Evolutionary conservation across 2,113 vertebrate species (phyloP).

Genomic region (Alethe castanea): DNA sequence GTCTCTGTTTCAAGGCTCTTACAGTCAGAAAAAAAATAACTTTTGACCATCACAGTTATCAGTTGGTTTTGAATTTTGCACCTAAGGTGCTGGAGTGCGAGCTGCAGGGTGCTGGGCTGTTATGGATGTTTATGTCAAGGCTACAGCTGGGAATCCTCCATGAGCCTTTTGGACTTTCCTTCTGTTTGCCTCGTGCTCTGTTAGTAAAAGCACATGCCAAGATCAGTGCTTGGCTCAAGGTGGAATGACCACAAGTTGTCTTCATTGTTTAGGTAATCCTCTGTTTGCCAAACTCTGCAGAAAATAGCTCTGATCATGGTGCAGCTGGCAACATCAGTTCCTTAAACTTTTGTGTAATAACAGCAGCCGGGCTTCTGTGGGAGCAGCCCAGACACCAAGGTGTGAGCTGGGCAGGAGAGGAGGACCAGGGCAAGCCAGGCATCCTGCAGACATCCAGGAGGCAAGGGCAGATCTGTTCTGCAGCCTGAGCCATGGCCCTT

Average conservation of each 20-base stretch:
- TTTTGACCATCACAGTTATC: neutral
- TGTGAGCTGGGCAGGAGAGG: neutral
- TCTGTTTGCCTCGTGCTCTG: neutral
- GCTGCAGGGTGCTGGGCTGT: fast-evolving
- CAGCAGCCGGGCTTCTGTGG: neutral
- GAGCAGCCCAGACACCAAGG: neutral
- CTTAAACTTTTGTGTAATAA: neutral
- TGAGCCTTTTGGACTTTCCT: neutral
- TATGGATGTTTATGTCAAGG: neutral
- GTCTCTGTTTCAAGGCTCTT: neutral
- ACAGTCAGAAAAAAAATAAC: neutral
- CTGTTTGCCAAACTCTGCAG: neutral
- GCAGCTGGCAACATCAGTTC: neutral
- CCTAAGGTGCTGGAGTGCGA: neutral
- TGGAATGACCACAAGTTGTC: neutral
- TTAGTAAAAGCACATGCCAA: neutral
- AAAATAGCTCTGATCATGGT: neutral
- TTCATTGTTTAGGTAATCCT: neutral
- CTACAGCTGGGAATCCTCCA: neutral
- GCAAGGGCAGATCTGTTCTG: neutral
- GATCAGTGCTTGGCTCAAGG: neutral
- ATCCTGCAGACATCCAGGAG: neutral
- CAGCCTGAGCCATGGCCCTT: neutral
- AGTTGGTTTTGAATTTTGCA: neutral
- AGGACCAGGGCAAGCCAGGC: too few relatives aligned